phyloP scores from a whole-genome alignment of 2,888 invertebrate genomes.

The Rhodophaea formosa region DNA sequence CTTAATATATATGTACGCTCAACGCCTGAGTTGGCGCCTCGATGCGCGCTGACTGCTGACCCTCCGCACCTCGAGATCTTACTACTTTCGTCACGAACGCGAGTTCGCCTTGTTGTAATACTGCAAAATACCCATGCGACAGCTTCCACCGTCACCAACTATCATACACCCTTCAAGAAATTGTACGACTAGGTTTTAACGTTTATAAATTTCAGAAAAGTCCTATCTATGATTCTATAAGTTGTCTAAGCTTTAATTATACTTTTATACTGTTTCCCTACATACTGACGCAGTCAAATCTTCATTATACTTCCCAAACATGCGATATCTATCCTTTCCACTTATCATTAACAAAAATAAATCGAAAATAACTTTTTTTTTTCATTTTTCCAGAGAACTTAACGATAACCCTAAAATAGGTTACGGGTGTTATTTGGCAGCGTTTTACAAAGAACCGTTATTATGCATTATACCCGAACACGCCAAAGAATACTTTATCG shows the following conservation, averaged over 20 bases:
- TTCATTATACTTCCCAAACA: slow-evolving; percentile 7
- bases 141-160: slow-evolving; percentile 33
- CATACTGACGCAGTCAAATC: slow-evolving; percentile 45
- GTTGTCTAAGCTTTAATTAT: slow-evolving; percentile 50
- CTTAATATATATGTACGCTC: slow-evolving; percentile 10
- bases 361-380: slow-evolving; percentile 32
- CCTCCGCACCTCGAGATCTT: slow-evolving; percentile 24
- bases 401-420: slow-evolving; percentile 17
- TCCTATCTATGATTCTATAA: slow-evolving; percentile 69
- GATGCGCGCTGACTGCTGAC: slow-evolving; percentile 17
- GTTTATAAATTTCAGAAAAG: slow-evolving; percentile 79
- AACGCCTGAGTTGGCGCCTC: slow-evolving; percentile 14
- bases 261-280: slow-evolving; percentile 41
- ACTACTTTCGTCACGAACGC: slow-evolving; percentile 22
- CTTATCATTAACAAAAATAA: slow-evolving; percentile 28
- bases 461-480: slow-evolving; percentile 46
- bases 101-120: slow-evolving; percentile 47
- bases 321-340: slow-evolving; percentile 11
- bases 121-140: slow-evolving; percentile 52
- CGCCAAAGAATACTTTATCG: slow-evolving; percentile 36
- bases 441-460: slow-evolving; percentile 36
- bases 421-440: slow-evolving; percentile 36
- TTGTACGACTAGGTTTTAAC: slow-evolving; percentile 68
- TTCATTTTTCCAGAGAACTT: slow-evolving; percentile 3
- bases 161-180: slow-evolving; percentile 46